Conservation (phyloP, 2,888 invertebrate genomes). For the Adela reaumurella region DNA sequence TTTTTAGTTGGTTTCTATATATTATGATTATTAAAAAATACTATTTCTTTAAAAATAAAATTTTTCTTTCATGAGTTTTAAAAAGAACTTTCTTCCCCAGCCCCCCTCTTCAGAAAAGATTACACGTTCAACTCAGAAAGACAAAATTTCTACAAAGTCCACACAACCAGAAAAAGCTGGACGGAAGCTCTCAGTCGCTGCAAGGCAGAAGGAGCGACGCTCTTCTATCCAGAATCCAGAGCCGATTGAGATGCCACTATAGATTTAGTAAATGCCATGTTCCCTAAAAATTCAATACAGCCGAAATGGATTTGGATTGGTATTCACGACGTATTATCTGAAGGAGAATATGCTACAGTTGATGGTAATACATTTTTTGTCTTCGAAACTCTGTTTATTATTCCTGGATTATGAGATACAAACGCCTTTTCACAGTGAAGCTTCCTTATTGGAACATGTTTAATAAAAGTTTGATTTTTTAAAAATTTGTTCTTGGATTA, state of each 20-base stretch:
- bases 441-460: too few relatives aligned
- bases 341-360: slow-evolving; percentile 27
- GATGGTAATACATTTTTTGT: slow-evolving; percentile 16
- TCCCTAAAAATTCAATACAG: slow-evolving; percentile 6
- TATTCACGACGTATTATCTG: slow-evolving; percentile 22
- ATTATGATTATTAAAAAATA: too few relatives aligned
- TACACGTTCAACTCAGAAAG: slow-evolving; percentile 12
- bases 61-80: too few relatives aligned
- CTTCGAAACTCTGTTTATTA: too few relatives aligned
- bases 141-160: slow-evolving; percentile 15
- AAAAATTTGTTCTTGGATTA: too few relatives aligned
- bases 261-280: neutral
- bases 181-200: slow-evolving; percentile 11
- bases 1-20: too few relatives aligned
- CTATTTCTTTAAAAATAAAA: too few relatives aligned
- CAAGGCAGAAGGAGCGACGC: slow-evolving; percentile 12
- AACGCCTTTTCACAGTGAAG: too few relatives aligned
- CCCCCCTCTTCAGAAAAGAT: slow-evolving; percentile 13
- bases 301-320: slow-evolving; percentile 21
- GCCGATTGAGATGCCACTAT: slow-evolving; percentile 11
- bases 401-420: too few relatives aligned
- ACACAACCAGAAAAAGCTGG: slow-evolving; percentile 12
- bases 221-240: slow-evolving; percentile 13
- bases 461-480: too few relatives aligned
- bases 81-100: neutral